A percentile compares a stretch with the other conserved stretches of the same genome.
phyloP scores from a whole-genome alignment of 2,797 vertebrate genomes.

The Acanthurus lineatus region DNA sequence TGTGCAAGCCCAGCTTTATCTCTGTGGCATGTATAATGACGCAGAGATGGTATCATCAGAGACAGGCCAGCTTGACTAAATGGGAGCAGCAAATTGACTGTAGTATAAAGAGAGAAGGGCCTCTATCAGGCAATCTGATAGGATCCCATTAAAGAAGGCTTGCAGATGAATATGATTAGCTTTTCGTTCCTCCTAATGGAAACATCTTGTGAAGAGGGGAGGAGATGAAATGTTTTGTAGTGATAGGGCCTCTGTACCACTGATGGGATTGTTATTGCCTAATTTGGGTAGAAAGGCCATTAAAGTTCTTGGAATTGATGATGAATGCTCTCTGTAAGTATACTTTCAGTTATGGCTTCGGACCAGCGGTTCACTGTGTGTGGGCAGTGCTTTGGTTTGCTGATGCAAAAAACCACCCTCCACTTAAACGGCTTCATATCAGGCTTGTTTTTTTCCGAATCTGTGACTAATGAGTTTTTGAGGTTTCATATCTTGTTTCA shows the following conservation, averaged over 20 bases:
- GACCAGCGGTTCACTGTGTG: slow-evolving; percentile 60
- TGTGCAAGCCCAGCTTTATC: slow-evolving; percentile 57
- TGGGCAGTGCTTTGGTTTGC: slow-evolving; percentile 60
- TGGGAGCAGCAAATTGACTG: slow-evolving; percentile 79
- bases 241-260: slow-evolving; percentile 69
- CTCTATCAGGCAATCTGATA: slow-evolving; percentile 75
- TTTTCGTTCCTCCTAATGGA: slow-evolving; percentile 80
- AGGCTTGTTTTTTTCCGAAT: slow-evolving; percentile 43
- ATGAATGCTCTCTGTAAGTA: slow-evolving; percentile 74
- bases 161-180: slow-evolving; percentile 84
- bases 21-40: slow-evolving; percentile 65
- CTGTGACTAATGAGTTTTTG: slow-evolving; percentile 64
- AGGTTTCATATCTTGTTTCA: slow-evolving; percentile 48
- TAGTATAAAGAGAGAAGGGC: slow-evolving; percentile 71
- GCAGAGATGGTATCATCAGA: slow-evolving; percentile 78
- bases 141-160: slow-evolving; percentile 79
- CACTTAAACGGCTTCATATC: slow-evolving; percentile 52
- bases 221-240: slow-evolving; percentile 75
- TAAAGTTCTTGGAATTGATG: slow-evolving; percentile 68
- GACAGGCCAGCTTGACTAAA: slow-evolving; percentile 78
- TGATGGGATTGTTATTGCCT: slow-evolving; percentile 80
- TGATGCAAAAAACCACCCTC: slow-evolving; percentile 47
- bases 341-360: slow-evolving; percentile 55
- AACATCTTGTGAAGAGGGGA: slow-evolving; percentile 71
- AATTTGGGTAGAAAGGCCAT: slow-evolving; percentile 80